Base-by-base conservation (phyloP, 2,888 invertebrate species). In the Torymus auratus region DNA sequence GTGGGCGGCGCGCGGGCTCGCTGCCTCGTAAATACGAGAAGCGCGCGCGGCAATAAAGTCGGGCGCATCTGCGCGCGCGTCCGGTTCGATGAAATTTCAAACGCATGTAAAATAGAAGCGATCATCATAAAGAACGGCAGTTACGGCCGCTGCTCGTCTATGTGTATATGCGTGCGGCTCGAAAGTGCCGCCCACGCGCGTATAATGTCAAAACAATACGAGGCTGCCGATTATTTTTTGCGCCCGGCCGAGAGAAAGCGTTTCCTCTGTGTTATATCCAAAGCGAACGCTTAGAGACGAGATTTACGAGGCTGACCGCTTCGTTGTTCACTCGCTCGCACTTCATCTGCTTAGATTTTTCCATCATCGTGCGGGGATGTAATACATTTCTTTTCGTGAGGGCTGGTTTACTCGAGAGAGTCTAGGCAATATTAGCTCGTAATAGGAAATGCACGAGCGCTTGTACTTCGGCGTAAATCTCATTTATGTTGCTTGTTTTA, bases 71-170 rank as follows among this genome's bases (percentile, higher is more conserved):
- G 83, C 74, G 50, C 58, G 14, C 15, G 50, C 65, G 74, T 81
- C 78, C 78, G 81, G 67, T 70, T 77, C 85, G 84, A 86, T 86
- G 85, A 85, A 86, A 86, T 85, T 83, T 84, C 83, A 82, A 81
- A 82, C 79, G 82, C 81, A 73, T 81, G 78, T 78, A 82, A 81
- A 84, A 82, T 80, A 83, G 74, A 74, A 81, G 73, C 56, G 82
- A 84, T 83, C 83, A 83, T 83, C 84, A 82, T 86, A 86, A 86
- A 86, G 83, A 83, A 79, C 60, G 80, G 78, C 81, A 74, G 84
- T 82, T 80, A 81, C 73, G 79, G 76, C 17, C 53, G 69, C 50
- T 12, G 53, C 41, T 13, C 7, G 28, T 1, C 5, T 28, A 28
- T 28, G 0, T 41, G 1, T 41, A 41, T 41, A 7, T 7, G 41